Evolutionary conservation across 2,113 vertebrate species (phyloP), one percentile per base, ranked within the genome.

Genomic region (Aplodontia rufa): DNA sequence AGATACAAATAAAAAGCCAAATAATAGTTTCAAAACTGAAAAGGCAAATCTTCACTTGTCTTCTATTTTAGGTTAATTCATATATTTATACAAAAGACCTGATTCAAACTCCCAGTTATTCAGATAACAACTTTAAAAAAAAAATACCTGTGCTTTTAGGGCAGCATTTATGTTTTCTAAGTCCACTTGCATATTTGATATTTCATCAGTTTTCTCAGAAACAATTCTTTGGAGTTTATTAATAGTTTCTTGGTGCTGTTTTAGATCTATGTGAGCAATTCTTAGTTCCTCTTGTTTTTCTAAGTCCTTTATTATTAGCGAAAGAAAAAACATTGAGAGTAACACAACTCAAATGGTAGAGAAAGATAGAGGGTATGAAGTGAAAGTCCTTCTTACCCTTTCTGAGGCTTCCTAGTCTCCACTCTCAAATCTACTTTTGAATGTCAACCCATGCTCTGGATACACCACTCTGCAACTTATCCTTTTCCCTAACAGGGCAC

Each of bases 221-320:
- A 98, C 16, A 55, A 1, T 60, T 83, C 72, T 91, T 85, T 92
- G 79, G 75, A 98, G 84, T 51, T 94, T 90, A 93, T 97, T 58
- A 24, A 98, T 78, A 79, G 62, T 93, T n/a, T 98, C 90, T 82
- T 98, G 96, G 28, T 91, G 96, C 37, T 98, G 94, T 85, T 98
- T 97, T 76, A 98, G 90, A 90, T 90, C 74, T 42, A 51, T 22
- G 8, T 9, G 72, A 87, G 92, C 60, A 58, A 84, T 79, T 94
- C 47, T 95, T 89, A 98, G 35, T 71, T 98, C 96, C 28, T 98
- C 95, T 79, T 97, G 92, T 75, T 94, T 97, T 80, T 97, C 88
- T 0, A 94, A 53, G 42, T 95, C 94, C 98, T 98, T 96, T 76
- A 79, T 79, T 58, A 88, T 89, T 78, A 91, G 51, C 83, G 35